These are phyloP conservation scores for Drosophila chauvacae DNA, from an alignment of 1,140 invertebrate species.

Conservation along the genomic window DNA sequence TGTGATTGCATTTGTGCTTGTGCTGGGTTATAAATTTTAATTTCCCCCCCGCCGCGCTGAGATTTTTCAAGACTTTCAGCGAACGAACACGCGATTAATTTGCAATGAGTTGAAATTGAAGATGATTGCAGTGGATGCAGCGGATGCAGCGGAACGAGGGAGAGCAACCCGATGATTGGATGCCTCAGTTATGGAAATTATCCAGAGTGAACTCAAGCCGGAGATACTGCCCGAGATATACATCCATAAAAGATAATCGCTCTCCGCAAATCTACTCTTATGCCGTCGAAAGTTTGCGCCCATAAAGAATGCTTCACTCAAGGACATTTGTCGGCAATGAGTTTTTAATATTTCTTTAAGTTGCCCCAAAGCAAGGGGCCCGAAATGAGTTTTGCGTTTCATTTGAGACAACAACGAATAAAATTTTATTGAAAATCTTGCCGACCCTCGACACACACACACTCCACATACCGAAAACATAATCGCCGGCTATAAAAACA, in stretches of 20 bases:
- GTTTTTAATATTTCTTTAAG: conserved; percentile 68
- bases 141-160: background rate
- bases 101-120: conserved; percentile 78
- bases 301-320: conserved; percentile 31
- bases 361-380: conserved; percentile 15
- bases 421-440: conserved; percentile 75
- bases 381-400: conserved; percentile 65
- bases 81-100: conserved; percentile 66
- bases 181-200: conserved; percentile 23
- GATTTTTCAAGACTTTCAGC: conserved; percentile 34
- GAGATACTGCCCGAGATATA: background rate
- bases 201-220: background rate
- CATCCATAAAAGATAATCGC: conserved; percentile 55
- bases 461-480: conserved; percentile 63
- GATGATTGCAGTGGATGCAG: conserved; percentile 58
- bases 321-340: conserved; percentile 62
- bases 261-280: conserved; percentile 48
- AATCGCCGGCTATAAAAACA: conserved; percentile 75
- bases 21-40: conserved; percentile 77
- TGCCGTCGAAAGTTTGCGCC: conserved; percentile 41
- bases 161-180: background rate
- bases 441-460: conserved; percentile 8
- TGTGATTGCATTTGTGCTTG: conserved; percentile 71
- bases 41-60: conserved; percentile 22
- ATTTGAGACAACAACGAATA: conserved; percentile 69